Conservation (phyloP, 2,113 vertebrate species). For the Abramis brama region DNA sequence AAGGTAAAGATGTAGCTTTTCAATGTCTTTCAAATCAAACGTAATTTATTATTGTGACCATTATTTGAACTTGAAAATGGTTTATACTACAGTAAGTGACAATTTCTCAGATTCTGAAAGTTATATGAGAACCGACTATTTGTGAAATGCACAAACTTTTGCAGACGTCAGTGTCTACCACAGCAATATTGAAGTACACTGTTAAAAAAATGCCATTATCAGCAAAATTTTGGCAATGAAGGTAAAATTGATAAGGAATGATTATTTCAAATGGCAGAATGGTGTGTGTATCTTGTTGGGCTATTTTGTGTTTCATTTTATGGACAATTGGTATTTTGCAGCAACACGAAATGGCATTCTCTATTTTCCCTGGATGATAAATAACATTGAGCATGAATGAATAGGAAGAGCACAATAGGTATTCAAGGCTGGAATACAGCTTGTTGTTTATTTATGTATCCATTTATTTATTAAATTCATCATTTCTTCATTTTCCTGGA, state of each 20-base stretch:
- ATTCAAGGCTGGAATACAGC: constrained; percentile 23
- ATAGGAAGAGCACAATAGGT: constrained; percentile 20
- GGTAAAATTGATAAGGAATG: neutral
- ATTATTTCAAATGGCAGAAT: neutral
- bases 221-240: neutral
- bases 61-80: neutral
- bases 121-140: neutral
- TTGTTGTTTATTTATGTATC: constrained; percentile 16
- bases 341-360: neutral
- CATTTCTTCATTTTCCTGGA: neutral
- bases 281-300: neutral
- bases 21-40: neutral
- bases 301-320: constrained; percentile 9
- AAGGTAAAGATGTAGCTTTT: neutral
- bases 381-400: constrained; percentile 25
- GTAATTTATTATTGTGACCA: neutral
- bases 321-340: constrained; percentile 30
- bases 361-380: constrained; percentile 8
- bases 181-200: neutral
- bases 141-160: neutral
- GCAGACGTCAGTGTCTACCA: neutral
- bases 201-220: neutral
- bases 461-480: constrained; percentile 9
- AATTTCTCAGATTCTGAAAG: neutral
- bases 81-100: neutral